A percentile compares a stretch with the other conserved stretches of the same genome.
phyloP scores from a whole-genome alignment of 2,113 vertebrate species.

The Blennius ocellaris region DNA sequence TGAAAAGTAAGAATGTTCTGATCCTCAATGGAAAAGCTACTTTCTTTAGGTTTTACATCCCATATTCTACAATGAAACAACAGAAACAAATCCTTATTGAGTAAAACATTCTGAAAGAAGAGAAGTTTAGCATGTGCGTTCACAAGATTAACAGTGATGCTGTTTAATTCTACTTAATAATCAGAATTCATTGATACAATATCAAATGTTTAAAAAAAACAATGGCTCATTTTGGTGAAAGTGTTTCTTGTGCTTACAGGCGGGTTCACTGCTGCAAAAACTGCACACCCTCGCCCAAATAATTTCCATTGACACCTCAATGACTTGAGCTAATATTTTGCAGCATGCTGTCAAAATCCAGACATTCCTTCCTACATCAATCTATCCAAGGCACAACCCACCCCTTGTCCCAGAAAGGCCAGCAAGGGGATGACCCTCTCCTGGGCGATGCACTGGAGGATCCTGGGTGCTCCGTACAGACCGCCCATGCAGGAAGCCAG shows the following conservation, averaged over 20 bases:
- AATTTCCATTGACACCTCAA: constrained; percentile 10
- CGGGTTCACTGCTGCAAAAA: background rate
- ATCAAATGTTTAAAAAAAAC: background rate
- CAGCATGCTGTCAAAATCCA: constrained; percentile 1
- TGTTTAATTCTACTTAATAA: too few species aligned
- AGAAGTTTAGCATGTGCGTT: too few species aligned
- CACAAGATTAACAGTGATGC: too few species aligned
- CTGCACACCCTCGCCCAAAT: constrained; percentile 4
- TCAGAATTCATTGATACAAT: background rate
- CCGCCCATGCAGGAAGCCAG: constrained; percentile 98
- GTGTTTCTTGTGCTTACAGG: background rate
- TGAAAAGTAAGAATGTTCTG: too few species aligned
- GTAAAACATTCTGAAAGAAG: too few species aligned
- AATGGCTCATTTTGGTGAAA: background rate
- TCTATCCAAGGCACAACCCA: constrained; percentile 80
- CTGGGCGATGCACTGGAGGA: constrained; percentile 95
- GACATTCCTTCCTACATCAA: constrained; percentile 17
- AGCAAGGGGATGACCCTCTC: constrained; percentile 93
- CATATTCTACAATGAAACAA: too few species aligned
- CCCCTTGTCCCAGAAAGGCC: constrained; percentile 88
- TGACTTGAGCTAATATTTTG: constrained; percentile 7
- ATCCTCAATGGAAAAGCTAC: too few species aligned
- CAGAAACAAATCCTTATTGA: too few species aligned
- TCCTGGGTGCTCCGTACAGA: constrained; percentile 94
- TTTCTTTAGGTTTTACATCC: too few species aligned